Evolutionary conservation across 2,888 invertebrate species (phyloP).

Genomic region (Alviniconcha strummeri): DNA sequence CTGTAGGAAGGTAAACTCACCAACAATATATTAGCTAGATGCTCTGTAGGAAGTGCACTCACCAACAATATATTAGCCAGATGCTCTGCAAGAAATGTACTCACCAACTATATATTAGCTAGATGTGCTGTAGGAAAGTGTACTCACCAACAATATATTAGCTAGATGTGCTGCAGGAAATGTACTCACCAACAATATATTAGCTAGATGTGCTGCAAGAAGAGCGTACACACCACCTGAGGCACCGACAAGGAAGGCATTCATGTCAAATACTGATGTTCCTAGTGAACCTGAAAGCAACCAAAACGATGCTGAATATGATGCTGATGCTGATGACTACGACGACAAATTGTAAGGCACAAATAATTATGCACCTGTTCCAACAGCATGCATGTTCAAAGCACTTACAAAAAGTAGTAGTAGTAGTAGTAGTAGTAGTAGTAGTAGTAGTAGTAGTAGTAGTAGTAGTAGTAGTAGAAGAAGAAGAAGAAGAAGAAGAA

Average conservation of each 20-base stretch:
- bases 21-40: too few relatives aligned
- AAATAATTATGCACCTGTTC: background rate
- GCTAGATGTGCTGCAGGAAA: too few relatives aligned
- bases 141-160: too few relatives aligned
- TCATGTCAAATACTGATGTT: slow-evolving; percentile 81
- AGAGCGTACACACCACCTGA: slow-evolving; percentile 93
- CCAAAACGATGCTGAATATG: too few relatives aligned
- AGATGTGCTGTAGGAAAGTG: too few relatives aligned
- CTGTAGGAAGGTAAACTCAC: too few relatives aligned
- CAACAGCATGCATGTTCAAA: background rate
- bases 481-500: background rate
- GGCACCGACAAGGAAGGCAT: slow-evolving; percentile 89
- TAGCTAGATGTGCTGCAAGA: slow-evolving; percentile 89
- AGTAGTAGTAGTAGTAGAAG: background rate
- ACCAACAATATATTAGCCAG: too few relatives aligned
- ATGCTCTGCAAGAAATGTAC: too few relatives aligned
- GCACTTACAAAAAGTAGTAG: background rate
- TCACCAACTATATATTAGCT: too few relatives aligned
- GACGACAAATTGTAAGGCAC: too few relatives aligned
- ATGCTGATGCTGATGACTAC: too few relatives aligned
- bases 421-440: background rate
- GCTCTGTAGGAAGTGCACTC: too few relatives aligned
- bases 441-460: background rate
- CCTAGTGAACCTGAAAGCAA: slow-evolving; percentile 64
- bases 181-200: slow-evolving; percentile 80